Conservation (phyloP, 1,140 invertebrate species). For the Vanessa tameamea region DNA sequence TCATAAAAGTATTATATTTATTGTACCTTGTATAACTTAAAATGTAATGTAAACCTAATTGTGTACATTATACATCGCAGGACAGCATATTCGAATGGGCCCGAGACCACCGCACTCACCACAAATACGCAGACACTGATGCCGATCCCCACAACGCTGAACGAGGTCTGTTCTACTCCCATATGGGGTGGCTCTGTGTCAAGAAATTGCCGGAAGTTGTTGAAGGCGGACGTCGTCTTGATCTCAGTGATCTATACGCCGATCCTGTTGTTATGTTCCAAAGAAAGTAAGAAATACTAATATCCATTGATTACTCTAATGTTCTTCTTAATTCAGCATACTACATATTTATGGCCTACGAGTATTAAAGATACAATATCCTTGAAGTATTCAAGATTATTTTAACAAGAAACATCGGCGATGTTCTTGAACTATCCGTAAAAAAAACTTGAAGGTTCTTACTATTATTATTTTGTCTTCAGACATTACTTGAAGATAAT, state of each 20-base stretch:
- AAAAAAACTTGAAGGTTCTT: neutral
- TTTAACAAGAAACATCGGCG: too few relatives aligned
- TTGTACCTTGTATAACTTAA: neutral
- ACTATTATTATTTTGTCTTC: conserved; percentile 23
- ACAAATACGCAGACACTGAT: conserved; percentile 90
- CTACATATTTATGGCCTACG: too few relatives aligned
- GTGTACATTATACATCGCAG: conserved; percentile 39
- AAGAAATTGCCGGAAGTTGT: conserved; percentile 89
- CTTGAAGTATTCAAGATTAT: too few relatives aligned
- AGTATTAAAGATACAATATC: too few relatives aligned
- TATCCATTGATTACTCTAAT: neutral
- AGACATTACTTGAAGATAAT: conserved; percentile 88
- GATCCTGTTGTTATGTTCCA: conserved; percentile 90
- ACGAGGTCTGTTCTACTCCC: conserved; percentile 91
- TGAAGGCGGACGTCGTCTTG: conserved; percentile 84
- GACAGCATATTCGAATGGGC: conserved; percentile 81
- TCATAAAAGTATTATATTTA: neutral
- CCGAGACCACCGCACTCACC: conserved; percentile 89
- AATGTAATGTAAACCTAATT: neutral
- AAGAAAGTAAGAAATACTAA: conserved; percentile 79
- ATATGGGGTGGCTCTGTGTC: conserved; percentile 91
- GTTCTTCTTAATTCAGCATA: neutral
- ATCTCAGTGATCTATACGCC: conserved; percentile 86
- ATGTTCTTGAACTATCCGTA: too few relatives aligned
- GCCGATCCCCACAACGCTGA: conserved; percentile 91